A percentile compares a stretch with the other conserved stretches of the same genome.
Evolutionary conservation across 1,140 invertebrate species (phyloP).

Genomic region (Drosophila parabipectinata): DNA sequence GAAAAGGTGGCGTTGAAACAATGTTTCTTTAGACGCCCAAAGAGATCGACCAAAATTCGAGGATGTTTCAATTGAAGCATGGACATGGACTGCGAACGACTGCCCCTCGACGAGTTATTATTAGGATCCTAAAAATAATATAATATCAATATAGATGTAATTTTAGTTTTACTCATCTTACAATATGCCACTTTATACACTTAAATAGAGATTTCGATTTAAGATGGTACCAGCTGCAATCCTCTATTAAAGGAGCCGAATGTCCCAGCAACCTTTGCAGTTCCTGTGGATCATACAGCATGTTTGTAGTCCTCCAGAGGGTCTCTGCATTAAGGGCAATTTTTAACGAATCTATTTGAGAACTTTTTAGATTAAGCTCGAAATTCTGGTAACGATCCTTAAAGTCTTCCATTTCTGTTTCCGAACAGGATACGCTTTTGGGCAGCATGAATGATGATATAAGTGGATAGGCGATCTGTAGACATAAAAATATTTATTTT

Average conservation of each 20-base stretch:
- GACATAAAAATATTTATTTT: not conserved
- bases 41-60: conserved; percentile 53
- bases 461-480: conserved; percentile 20
- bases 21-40: conserved; percentile 55
- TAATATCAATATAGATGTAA: not conserved
- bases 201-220: conserved; percentile 26
- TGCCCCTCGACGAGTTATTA: not conserved
- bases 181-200: conserved; percentile 32
- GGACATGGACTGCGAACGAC: conserved; percentile 35
- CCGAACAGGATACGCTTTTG: conserved; percentile 17
- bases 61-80: conserved; percentile 48
- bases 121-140: conserved; percentile 7
- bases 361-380: conserved; percentile 22
- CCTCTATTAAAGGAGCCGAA: not conserved
- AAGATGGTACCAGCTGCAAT: conserved; percentile 42
- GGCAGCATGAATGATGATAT: conserved; percentile 32
- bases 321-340: conserved; percentile 34
- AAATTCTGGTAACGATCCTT: conserved; percentile 27
- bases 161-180: conserved; percentile 7
- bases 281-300: conserved; percentile 41
- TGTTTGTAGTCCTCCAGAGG: conserved; percentile 23
- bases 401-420: conserved; percentile 31
- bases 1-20: conserved; percentile 48
- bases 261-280: conserved; percentile 29
- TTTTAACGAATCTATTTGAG: conserved; percentile 17